phyloP scores from a whole-genome alignment of 2,888 invertebrate genomes.

The Masnerella sp. region DNA sequence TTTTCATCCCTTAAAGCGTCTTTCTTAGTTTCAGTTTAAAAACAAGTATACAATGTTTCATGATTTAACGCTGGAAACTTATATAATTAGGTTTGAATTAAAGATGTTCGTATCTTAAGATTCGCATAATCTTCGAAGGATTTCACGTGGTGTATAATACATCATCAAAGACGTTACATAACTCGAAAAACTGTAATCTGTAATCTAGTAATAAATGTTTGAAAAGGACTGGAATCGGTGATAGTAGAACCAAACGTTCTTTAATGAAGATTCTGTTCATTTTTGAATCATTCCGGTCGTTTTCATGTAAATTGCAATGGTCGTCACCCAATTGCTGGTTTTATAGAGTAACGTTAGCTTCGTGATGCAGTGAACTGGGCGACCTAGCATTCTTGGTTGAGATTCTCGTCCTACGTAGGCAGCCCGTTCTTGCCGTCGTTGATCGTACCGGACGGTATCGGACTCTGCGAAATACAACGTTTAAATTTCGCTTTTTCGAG shows the following conservation, averaged over 20 bases:
- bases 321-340: slow-evolving; percentile 29
- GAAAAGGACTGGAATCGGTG: slow-evolving; percentile 22
- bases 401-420: slow-evolving; percentile 75
- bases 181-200: slow-evolving; percentile 18
- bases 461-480: slow-evolving; percentile 70
- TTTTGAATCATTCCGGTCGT: slow-evolving; percentile 22
- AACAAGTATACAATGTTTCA: no score
- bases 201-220: slow-evolving; percentile 3
- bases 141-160: slow-evolving; percentile 12
- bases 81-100: no score
- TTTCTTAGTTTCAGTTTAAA: no score
- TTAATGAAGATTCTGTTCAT: neutral
- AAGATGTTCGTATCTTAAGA: no score
- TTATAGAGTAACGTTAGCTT: slow-evolving; percentile 37
- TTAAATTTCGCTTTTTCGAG: slow-evolving; percentile 28
- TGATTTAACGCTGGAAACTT: no score
- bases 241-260: neutral
- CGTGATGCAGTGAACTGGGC: slow-evolving; percentile 47
- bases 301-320: slow-evolving; percentile 22
- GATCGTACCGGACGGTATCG: slow-evolving; percentile 72
- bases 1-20: slow-evolving; percentile 36
- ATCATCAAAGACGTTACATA: slow-evolving; percentile 16
- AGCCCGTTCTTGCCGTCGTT: slow-evolving; percentile 73
- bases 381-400: slow-evolving; percentile 74
- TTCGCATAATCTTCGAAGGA: slow-evolving; percentile 40